Base-by-base conservation (phyloP, 1,140 invertebrate species). In the Drosophila nigromelanica region DNA sequence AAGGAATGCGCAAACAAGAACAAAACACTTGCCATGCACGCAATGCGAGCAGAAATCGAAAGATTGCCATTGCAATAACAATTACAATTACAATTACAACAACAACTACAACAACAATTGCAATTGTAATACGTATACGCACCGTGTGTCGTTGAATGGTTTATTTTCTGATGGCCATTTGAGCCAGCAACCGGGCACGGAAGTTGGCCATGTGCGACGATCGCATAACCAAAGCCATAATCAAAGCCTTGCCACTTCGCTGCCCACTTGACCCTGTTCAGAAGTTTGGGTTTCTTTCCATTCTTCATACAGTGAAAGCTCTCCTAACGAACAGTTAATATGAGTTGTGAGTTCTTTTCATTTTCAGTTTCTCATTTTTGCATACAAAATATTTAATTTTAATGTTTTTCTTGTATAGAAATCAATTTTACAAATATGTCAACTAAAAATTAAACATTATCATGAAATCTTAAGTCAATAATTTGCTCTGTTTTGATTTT, bases 1-100 rank as follows among this genome's bases (percentile, higher is more conserved):
- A 80, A 75, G 75, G 81, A 87, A 86, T 86, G 81, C 78, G 66
- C 63, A 80, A 86, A 86, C 75, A 86, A 72, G 82, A 85, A 85
- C 71, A 73, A 64, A 87, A 87, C 75, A 86, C 82, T 78, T 33
- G 71, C 55, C 42, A 35, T 54, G 75, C 66, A 76, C 68, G 66
- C 77, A 80, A 80, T 61, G 64, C 47, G 50, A 72, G 50, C 59
- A 54, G 14, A 15, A 63, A 71, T 62, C 67, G 60, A 69, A 81
- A 73, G 59, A 80, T 45, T 58, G 40, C 14, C 55, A 68, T 62
- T 50, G 63, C 47, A 63, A 63, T 14, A 33, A 33, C 40, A 48
- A 37, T 15, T 48, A 10, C 35, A 60, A 35, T 81, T 24, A 24
- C 21, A 24, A 24, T 24, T 24, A 24, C 21, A 3, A 24, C 0